Evolutionary conservation across 1,140 invertebrate species (phyloP), one percentile per base, ranked within the genome.

Genomic region (Patella vulgata): DNA sequence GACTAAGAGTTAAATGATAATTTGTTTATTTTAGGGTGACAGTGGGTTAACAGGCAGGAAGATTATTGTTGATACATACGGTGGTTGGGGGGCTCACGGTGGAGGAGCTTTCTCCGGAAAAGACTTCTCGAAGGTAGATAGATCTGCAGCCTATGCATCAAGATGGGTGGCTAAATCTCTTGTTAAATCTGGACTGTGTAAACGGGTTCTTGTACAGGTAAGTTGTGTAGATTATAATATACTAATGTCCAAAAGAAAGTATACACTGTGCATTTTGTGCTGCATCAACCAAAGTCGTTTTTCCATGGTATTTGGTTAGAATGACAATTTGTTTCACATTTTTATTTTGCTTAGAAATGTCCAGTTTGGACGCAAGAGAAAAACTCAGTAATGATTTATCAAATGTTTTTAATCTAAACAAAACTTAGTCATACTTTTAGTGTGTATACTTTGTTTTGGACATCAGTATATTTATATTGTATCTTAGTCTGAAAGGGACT

Each of bases 21-120:
- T 42, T 65, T 31, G 31, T 43, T 54, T 48, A 74, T 78, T 83
- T 46, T 79, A 93, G 89, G 93, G 93, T 76, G 95, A 98, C 87
- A 94, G 95, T 51, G 95, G 95, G 63, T 87, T 98, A 47, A 98
- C 96, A 39, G 96, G 96, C 12, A 88, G 96, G 28, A 98, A 98
- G 86, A 98, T 98, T 66, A 98, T 98, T 74, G 96, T 98, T n/a
- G 96, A 98, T 82, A 98, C 96, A 21, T 98, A 98, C 79, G 96
- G 96, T 53, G 96, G 96, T 2, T 97, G 94, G 95, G 95, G 95
- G 57, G 94, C 94, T 47, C 96, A 98, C 82, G 96, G 96, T 59
- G 96, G 96, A 69, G 96, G 96, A 64, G 96, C 96, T 23, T 97
- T 98, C 86, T 89, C 88, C 36, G 96, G 96, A 65, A 98, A 98